Conservation (phyloP, 2,797 vertebrate genomes). For the Mormyrops boulengeri region DNA sequence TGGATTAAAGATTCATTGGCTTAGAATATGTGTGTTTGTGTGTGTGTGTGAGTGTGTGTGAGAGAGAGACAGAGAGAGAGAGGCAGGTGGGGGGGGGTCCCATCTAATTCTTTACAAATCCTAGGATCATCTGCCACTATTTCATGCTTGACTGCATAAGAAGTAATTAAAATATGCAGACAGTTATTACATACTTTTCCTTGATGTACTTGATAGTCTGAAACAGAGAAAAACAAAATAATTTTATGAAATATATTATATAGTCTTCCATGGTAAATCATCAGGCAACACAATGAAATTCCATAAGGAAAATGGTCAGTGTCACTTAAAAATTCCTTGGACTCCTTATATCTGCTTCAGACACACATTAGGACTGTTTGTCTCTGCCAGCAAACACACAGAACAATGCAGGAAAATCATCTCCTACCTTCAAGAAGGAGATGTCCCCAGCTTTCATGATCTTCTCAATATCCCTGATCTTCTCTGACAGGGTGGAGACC, state of each 20-base stretch:
- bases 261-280: neutral
- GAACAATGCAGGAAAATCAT: neutral
- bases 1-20: neutral
- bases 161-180: neutral
- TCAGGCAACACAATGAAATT: neutral
- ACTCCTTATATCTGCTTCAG: neutral
- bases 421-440: neutral
- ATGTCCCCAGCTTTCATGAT: neutral
- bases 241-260: neutral
- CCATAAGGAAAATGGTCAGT: neutral
- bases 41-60: neutral
- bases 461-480: neutral
- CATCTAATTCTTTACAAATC: neutral
- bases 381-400: neutral
- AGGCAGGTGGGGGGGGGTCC: neutral
- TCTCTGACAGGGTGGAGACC: neutral
- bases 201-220: neutral
- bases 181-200: neutral
- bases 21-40: neutral
- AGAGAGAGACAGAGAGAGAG: neutral
- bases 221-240: neutral
- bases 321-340: neutral
- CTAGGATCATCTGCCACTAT: neutral
- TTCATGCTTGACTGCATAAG: neutral
- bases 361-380: neutral